These are phyloP conservation scores for Octodonta nipae DNA, from an alignment of 2,888 invertebrate species.

Conservation along the genomic window DNA sequence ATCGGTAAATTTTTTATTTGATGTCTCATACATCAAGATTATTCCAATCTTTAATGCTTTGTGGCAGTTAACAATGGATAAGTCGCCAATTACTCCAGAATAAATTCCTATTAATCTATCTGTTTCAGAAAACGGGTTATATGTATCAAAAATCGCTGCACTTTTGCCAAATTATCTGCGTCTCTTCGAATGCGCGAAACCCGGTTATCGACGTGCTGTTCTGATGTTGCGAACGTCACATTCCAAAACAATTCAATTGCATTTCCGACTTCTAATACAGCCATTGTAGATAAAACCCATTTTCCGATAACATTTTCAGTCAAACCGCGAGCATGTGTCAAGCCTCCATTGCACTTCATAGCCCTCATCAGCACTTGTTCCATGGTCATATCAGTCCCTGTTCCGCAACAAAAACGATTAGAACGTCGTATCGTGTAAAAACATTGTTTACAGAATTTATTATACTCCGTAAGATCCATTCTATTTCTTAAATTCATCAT, in stretches of 20 bases:
- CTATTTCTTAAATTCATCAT: not conserved
- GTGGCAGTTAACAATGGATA: conserved; percentile 1
- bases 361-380: too few relatives aligned
- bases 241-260: conserved; percentile 3
- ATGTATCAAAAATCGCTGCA: conserved; percentile 3
- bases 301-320: conserved; percentile 1
- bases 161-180: not conserved
- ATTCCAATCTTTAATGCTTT: not conserved
- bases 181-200: not conserved
- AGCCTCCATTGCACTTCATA: not conserved
- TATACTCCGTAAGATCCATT: not conserved
- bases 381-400: not conserved
- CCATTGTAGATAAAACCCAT: conserved; percentile 2
- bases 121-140: conserved; percentile 4
- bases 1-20: conserved; percentile 1
- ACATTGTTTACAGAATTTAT: conserved; percentile 1
- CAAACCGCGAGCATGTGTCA: conserved; percentile 1
- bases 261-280: conserved; percentile 2
- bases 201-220: conserved; percentile 2
- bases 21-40: not conserved
- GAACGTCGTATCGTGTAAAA: not conserved
- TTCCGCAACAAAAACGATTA: not conserved
- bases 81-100: conserved; percentile 1
- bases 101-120: not conserved
- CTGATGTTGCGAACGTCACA: conserved; percentile 2